Percentiles rank a stretch among this genome's conserved stretches.
phyloP scores from a whole-genome alignment of 1,140 invertebrate species.

The Diplogasteroides magnus region DNA sequence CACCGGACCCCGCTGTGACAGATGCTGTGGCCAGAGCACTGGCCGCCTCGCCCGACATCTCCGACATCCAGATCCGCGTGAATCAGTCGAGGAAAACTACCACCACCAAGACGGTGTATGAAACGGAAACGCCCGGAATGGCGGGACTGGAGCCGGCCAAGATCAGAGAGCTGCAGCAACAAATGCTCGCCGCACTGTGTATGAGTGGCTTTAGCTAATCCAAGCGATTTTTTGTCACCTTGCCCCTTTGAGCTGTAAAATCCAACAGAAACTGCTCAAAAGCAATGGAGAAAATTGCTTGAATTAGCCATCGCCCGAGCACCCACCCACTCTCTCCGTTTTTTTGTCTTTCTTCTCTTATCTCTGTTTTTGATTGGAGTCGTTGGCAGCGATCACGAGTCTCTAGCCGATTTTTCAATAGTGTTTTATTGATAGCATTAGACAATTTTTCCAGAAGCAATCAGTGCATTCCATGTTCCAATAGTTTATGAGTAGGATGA shows the following conservation, averaged over 20 bases:
- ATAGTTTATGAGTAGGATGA: too few relatives aligned
- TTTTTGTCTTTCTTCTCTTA: neutral
- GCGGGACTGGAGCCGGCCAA: slow-evolving; percentile 43
- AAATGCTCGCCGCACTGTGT: slow-evolving; percentile 51
- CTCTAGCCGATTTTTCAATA: too few relatives aligned
- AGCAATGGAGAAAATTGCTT: too few relatives aligned
- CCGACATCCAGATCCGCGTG: slow-evolving; percentile 51
- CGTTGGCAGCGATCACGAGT: too few relatives aligned
- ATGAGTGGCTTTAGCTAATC: slow-evolving; percentile 18
- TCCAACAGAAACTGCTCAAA: too few relatives aligned
- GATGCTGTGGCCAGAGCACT: slow-evolving; percentile 42
- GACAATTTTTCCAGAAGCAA: too few relatives aligned
- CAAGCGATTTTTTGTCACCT: neutral
- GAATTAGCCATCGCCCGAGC: too few relatives aligned
- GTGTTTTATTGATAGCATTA: too few relatives aligned
- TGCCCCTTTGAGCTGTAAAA: too few relatives aligned
- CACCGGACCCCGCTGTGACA: slow-evolving; percentile 39
- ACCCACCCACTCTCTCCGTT: neutral
- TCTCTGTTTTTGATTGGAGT: too few relatives aligned
- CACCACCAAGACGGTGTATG: slow-evolving; percentile 53
- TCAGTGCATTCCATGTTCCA: too few relatives aligned
- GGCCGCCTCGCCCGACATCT: slow-evolving; percentile 32
- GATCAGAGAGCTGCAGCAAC: slow-evolving; percentile 42
- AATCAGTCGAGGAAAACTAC: slow-evolving; percentile 47
- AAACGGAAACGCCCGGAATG: slow-evolving; percentile 55